Evolutionary conservation across 2,888 invertebrate genomes (phyloP), one percentile per base, ranked within the genome.

Genomic region (Neria commutata): DNA sequence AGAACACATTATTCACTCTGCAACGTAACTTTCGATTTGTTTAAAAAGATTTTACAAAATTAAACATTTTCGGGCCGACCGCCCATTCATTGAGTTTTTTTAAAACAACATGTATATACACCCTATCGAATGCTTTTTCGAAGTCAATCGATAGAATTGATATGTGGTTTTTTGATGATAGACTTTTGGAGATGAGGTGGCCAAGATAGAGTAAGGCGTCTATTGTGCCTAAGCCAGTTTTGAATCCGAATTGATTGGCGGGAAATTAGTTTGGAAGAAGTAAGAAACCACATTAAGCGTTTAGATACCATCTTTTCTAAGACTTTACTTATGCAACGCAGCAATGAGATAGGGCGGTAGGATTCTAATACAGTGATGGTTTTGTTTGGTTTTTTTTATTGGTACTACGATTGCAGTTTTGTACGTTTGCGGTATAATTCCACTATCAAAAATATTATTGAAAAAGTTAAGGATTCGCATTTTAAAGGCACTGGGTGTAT

Each of bases 311-410:
- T n/a, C n/a, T n/a, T n/a, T n/a, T n/a, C n/a, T n/a, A n/a, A n/a
- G n/a, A n/a, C n/a, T n/a, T n/a, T n/a, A n/a, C n/a, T n/a, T n/a
- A n/a, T n/a, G n/a, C n/a, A n/a, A n/a, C n/a, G n/a, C n/a, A n/a
- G n/a, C n/a, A n/a, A n/a, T 66, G 8, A 40, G 58, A 16, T 58
- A 51, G 33, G 46, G 54, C 19, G 61, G 63, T 42, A 54, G 64
- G 33, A 14, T 6, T 29, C 29, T 29, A 29, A 8, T 29, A 11
- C 6, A 29, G 29, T 8, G 6, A 29, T 29, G 11, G 6, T 29
- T 29, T 29, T 29, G 29, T 29, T 29, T 29, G 29, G 29, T 29
- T 29, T 29, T n/a, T n/a, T 29, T 29, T 29, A 29, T 29, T 29
- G 29, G 29, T 29, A 29, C 29, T 8, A 29, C 6, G 11, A 29